A percentile compares a stretch with the other conserved stretches of the same genome.
Evolutionary conservation across 2,888 invertebrate genomes (phyloP).

Genomic region (Pasiphila rectangulata): DNA sequence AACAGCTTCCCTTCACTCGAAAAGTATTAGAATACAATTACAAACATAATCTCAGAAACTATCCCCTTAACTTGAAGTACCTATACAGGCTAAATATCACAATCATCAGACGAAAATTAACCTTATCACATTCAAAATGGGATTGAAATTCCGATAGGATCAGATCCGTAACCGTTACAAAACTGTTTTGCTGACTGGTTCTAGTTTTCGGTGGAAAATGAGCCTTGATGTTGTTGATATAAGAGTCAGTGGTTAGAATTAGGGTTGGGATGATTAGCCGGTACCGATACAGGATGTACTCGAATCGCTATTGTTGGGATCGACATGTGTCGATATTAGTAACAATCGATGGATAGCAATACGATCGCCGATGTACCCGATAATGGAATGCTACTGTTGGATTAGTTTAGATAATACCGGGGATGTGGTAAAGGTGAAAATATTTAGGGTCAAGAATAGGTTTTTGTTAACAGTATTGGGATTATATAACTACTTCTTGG

Average conservation of each 20-base stretch:
- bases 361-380: conserved; percentile 34
- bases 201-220: conserved; percentile 30
- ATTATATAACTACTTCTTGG: no score
- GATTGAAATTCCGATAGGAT: conserved; percentile 14
- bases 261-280: conserved; percentile 30
- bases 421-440: background rate
- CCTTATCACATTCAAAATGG: conserved; percentile 22
- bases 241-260: conserved; percentile 27
- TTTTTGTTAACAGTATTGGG: background rate
- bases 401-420: conserved; percentile 8
- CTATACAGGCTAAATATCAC: conserved; percentile 40
- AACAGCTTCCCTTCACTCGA: conserved; percentile 45
- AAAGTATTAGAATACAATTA: conserved; percentile 70
- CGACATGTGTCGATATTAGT: conserved; percentile 72
- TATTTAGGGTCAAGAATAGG: background rate
- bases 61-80: conserved; percentile 68
- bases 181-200: conserved; percentile 17
- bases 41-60: conserved; percentile 65
- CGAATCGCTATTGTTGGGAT: conserved; percentile 57
- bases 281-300: conserved; percentile 59
- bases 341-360: conserved; percentile 42
- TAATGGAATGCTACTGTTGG: conserved; percentile 22
- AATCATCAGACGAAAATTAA: conserved; percentile 11
- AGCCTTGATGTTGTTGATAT: conserved; percentile 28
- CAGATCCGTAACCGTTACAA: conserved; percentile 21